Conservation (phyloP, 2,888 invertebrate species). For the Cataglyphis livida region DNA sequence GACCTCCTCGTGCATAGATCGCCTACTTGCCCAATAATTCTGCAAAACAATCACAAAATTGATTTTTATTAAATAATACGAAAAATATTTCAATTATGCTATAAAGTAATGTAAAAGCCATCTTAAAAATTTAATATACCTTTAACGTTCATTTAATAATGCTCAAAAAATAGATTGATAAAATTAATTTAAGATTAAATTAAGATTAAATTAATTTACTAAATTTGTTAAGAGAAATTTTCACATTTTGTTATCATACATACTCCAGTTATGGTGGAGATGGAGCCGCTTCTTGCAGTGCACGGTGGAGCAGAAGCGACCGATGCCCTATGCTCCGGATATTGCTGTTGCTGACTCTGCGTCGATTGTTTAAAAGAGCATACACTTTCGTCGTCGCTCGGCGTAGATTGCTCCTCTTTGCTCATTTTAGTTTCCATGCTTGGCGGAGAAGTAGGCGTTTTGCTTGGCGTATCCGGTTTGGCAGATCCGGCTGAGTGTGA, state of each 20-base stretch:
- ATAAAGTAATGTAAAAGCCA: neutral
- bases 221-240: neutral
- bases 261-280: slow-evolving; percentile 79
- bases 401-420: slow-evolving; percentile 69
- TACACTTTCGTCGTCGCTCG: slow-evolving; percentile 71
- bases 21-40: slow-evolving; percentile 86
- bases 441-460: slow-evolving; percentile 51
- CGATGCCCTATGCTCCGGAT: slow-evolving; percentile 76
- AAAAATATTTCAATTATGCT: neutral
- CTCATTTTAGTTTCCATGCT: slow-evolving; percentile 65
- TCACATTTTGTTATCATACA: slow-evolving; percentile 39
- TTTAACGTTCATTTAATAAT: neutral
- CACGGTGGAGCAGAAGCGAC: slow-evolving; percentile 78
- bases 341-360: slow-evolving; percentile 55
- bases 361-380: slow-evolving; percentile 49
- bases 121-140: neutral
- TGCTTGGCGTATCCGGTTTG: slow-evolving; percentile 47
- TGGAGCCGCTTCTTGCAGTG: slow-evolving; percentile 78
- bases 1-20: slow-evolving; percentile 86
- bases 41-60: slow-evolving; percentile 73
- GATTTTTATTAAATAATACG: neutral
- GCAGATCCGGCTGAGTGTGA: slow-evolving; percentile 61
- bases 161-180: neutral
- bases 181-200: neutral
- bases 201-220: neutral